Evolutionary conservation across 2,888 invertebrate species (phyloP).

Genomic region (Nemotelus nigrinus): DNA sequence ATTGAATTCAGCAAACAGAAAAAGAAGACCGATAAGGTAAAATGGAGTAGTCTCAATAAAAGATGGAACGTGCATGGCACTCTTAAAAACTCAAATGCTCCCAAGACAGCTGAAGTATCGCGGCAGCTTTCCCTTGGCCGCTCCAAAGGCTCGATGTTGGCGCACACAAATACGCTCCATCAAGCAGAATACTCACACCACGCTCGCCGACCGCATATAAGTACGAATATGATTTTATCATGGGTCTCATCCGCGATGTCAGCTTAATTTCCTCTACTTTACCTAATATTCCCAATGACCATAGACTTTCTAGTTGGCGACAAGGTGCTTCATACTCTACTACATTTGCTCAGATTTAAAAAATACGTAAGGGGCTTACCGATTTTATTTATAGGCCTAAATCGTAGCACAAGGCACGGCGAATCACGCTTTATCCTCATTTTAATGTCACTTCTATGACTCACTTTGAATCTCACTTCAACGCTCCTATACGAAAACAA

Average conservation of each 20-base stretch:
- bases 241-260: constrained; percentile 16
- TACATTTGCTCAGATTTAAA: too few relatives aligned
- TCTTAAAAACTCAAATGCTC: neutral
- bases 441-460: constrained; percentile 66
- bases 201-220: neutral
- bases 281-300: constrained; percentile 13
- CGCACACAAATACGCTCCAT: neutral
- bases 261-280: constrained; percentile 39
- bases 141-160: neutral
- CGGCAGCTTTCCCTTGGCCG: constrained; percentile 11
- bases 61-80: neutral
- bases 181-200: constrained; percentile 10
- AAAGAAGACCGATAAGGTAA: too few relatives aligned
- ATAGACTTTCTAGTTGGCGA: too few relatives aligned
- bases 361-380: constrained; percentile 51
- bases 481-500: neutral
- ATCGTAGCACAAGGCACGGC: constrained; percentile 71
- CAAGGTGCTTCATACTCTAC: too few relatives aligned
- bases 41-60: too few relatives aligned
- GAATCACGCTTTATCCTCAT: constrained; percentile 75
- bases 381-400: constrained; percentile 67
- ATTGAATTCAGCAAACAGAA: too few relatives aligned
- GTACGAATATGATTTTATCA: neutral
- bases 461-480: constrained; percentile 56
- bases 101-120: neutral